These are phyloP conservation scores for Anguilla obscura DNA, from an alignment of 2,797 vertebrate species.

Conservation along the genomic window DNA sequence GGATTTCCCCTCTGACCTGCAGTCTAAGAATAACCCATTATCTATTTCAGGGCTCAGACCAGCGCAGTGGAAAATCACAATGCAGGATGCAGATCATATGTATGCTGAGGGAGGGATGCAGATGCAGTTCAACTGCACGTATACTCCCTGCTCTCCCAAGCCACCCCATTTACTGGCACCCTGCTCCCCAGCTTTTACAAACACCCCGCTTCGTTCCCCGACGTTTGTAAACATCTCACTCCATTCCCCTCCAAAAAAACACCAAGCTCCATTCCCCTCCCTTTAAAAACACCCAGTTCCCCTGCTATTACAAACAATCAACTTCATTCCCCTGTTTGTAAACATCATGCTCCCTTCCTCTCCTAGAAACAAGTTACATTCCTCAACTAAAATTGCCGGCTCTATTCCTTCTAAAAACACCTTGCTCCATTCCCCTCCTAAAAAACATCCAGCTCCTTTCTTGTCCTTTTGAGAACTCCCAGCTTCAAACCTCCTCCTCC, in stretches of 20 bases:
- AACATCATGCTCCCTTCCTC: background rate
- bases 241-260: background rate
- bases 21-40: conserved; percentile 52
- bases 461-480: background rate
- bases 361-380: background rate
- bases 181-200: background rate
- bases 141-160: background rate
- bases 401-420: no score
- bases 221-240: background rate
- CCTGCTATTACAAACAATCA: background rate
- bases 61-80: conserved; percentile 44
- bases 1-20: conserved; percentile 64
- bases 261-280: background rate
- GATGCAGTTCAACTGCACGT: background rate
- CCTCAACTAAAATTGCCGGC: background rate
- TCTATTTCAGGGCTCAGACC: conserved; percentile 54
- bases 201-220: background rate
- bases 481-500: background rate
- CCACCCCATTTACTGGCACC: background rate
- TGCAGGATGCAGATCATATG: background rate
- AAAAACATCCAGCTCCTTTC: background rate
- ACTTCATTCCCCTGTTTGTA: background rate
- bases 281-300: background rate
- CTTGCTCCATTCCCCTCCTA: background rate
- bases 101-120: background rate